Conservation (phyloP, 1,140 invertebrate genomes). For the Rhopalosiphum padi region DNA sequence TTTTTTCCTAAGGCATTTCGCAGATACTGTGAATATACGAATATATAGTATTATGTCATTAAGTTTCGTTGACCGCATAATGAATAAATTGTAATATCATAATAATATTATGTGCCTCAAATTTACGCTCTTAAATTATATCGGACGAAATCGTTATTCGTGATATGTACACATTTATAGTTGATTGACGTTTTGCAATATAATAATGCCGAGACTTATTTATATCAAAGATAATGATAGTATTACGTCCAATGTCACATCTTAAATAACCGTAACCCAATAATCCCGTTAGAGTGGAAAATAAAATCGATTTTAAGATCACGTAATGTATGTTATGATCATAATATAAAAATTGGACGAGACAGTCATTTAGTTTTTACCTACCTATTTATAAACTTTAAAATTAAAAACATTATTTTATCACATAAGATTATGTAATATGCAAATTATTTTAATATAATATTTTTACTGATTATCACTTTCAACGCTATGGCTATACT, state of each 20-base stretch:
- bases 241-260: background rate
- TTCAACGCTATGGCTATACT: too few species aligned
- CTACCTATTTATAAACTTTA: background rate
- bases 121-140: background rate
- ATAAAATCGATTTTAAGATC: background rate
- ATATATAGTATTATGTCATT: background rate
- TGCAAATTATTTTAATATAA: too few species aligned
- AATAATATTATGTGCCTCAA: too few species aligned
- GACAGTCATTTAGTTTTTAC: background rate
- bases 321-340: background rate
- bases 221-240: background rate
- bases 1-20: background rate
- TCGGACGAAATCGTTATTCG: background rate
- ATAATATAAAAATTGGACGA: background rate
- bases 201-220: background rate
- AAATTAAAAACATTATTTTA: background rate
- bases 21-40: background rate
- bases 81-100: conserved; percentile 1
- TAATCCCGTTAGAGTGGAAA: background rate
- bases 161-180: background rate
- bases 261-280: background rate
- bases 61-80: background rate
- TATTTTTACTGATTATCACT: too few species aligned
- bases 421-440: background rate
- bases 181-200: background rate